Evolutionary conservation across 2,113 vertebrate genomes (phyloP), one percentile per base, ranked within the genome.

Genomic region (Pantherophis guttatus): DNA sequence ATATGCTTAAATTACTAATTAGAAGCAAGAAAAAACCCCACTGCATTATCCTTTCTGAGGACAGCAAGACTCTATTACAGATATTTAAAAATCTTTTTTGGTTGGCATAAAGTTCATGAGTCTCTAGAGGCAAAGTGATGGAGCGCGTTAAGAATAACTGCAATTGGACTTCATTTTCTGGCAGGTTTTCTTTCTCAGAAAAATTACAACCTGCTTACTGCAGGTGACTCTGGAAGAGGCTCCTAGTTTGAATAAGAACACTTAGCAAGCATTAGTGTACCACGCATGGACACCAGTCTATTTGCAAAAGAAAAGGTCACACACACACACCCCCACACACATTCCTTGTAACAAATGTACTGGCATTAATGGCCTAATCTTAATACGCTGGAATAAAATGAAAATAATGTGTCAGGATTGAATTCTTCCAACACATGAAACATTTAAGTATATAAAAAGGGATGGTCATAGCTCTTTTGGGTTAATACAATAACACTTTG

Each of bases 1-100:
- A 98, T 98, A 98, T 98, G 98, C 97, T 98, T 98, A 98, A 98
- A 98, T 98, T 97, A 98, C 98, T 98, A 98, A 98, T 98, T 98
- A 98, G 98, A 97, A 97, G 97, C 95, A 98, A 97, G 96, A 97
- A 97, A 98, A 98, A 98, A 97, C 97, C 97, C 97, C 97, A 97
- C 96, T 97, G 96, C 97, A 96, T 98, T 98, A 98, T 98, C 98
- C 97, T 98, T 98, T 97, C 95, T 98, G 95, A 98, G 97, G 98
- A 97, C 97, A 97, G 94, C 95, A 96, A 97, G 94, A 94, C 95
- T 96, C 95, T 95, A 89, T 90, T 95, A 94, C 70, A 94, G 94
- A 94, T 90, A 93, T 92, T 96, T 93, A 52, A 91, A 91, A 89
- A 94, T 93, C 94, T 86, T 96, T 93, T 89, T 86, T 54, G 91